phyloP scores from a whole-genome alignment of 2,113 vertebrate genomes.

The Galeopterus variegatus region DNA sequence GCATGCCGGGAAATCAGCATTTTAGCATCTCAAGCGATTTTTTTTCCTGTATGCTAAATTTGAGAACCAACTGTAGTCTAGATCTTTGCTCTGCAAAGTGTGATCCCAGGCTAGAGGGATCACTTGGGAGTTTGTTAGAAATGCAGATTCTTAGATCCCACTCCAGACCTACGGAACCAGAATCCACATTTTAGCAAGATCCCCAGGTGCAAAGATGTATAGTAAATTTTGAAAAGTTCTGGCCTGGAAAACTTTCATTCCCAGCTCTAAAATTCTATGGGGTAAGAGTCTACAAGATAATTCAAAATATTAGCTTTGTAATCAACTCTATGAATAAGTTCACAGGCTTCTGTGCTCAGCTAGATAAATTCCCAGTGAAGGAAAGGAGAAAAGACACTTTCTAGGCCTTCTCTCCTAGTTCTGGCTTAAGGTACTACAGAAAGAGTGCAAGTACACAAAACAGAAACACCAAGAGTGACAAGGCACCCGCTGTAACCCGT shows the following conservation, averaged over 20 bases:
- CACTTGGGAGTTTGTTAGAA: not conserved
- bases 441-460: not conserved
- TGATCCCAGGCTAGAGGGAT: not conserved
- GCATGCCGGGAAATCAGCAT: not conserved
- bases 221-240: not conserved
- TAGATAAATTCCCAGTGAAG: not conserved
- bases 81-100: not conserved
- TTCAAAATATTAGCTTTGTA: not conserved
- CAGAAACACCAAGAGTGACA: not conserved
- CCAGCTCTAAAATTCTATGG: not conserved
- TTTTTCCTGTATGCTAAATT: not conserved
- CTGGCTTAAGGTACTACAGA: not conserved
- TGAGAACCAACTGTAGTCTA: not conserved
- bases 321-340: not conserved
- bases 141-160: not conserved
- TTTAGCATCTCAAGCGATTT: not conserved
- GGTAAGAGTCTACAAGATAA: not conserved
- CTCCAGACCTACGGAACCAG: not conserved
- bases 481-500: not conserved
- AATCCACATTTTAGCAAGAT: constrained; percentile 22
- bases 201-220: not conserved
- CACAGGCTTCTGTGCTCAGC: not conserved
- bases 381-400: not conserved
- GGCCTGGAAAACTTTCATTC: not conserved
- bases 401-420: not conserved